These are phyloP conservation scores for Thunnus maccoyii DNA, from an alignment of 2,113 vertebrate species.

Conservation along the genomic window DNA sequence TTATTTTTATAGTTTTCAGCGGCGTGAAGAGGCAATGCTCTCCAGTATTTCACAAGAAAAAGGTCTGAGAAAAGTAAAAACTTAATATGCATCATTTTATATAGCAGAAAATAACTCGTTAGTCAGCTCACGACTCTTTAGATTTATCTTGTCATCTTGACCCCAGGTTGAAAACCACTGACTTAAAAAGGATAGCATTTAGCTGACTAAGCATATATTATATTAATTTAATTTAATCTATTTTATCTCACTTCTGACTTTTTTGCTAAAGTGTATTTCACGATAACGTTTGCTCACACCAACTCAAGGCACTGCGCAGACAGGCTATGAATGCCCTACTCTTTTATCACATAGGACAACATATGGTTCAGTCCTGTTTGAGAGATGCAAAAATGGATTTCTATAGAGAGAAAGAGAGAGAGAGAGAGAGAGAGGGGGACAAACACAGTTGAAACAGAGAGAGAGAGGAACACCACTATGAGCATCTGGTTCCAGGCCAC, in stretches of 20 bases:
- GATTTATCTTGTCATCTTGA: not conserved
- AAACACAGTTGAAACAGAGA: slow-evolving; percentile 32
- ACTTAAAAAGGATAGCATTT: not conserved
- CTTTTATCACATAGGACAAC: not conserved
- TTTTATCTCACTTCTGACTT: not conserved
- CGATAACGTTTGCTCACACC: not conserved
- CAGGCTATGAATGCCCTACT: not conserved
- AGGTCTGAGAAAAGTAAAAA: not conserved
- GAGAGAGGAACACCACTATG: slow-evolving; percentile 51
- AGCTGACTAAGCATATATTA: not conserved
- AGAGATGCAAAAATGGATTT: too few relatives aligned
- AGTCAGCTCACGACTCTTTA: not conserved
- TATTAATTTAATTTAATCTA: not conserved
- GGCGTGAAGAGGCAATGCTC: not conserved
- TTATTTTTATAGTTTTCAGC: slow-evolving; percentile 2
- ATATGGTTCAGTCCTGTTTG: not conserved
- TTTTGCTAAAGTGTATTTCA: not conserved
- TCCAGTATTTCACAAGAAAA: slow-evolving; percentile 6
- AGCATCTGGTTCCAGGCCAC: slow-evolving; percentile 82
- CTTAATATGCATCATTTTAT: not conserved
- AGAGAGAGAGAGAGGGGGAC: slow-evolving; percentile 1
- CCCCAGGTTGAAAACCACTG: not conserved
- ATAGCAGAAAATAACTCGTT: not conserved
- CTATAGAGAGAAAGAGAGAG: too few relatives aligned
- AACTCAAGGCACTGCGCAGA: not conserved